Evolutionary conservation across 92 coral and sea anemone genomes (phyloP), one percentile per base, ranked within the genome.

Genomic region (Actinernus sp.): DNA sequence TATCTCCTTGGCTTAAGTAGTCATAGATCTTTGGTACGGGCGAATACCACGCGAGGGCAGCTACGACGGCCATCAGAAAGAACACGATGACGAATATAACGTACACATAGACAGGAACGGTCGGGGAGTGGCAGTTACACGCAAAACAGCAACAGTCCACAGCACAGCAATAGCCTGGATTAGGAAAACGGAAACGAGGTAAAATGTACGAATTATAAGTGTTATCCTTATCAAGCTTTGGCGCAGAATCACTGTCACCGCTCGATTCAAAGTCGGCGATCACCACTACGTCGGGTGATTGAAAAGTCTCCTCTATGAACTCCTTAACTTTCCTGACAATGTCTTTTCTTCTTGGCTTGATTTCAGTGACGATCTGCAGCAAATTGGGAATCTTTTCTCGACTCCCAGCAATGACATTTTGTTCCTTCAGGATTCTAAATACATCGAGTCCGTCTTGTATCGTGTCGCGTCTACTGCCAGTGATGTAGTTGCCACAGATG

Each of bases 311-410:
- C 31, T 72, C 49, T 47, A 91, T 91, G 55, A 41, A 81, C 7
- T 48, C 9, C 63, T 57, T 79, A 3, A 94, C 90, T 39, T 38
- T 65, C 10, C 25, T 23, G 31, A 87, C 89, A 12, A 94, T 61
- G 52, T 91, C 95, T 27, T 40, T 60, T 23, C 95, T 64, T 12
- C 49, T 65, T 0, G 98, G 97, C 56, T 66, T 61, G 79, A 91
- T 34, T 24, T 61, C 90, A 10, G 58, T 48, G 33, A 94, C 26
- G 11, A 94, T 74, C 5, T 49, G 14, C 40, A 78, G 63, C 32
- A 94, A 68, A 39, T 83, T 57, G 6, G 45, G 23, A 27, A 81
- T 72, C 74, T 66, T 76, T 1, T 83, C 95, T 2, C 62, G 81
- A 6, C 67, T 86, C 2, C 63, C 69, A 28, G 91, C 90, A 63